Conservation (phyloP, 1,140 invertebrate species). For the Solenopsis invicta region DNA sequence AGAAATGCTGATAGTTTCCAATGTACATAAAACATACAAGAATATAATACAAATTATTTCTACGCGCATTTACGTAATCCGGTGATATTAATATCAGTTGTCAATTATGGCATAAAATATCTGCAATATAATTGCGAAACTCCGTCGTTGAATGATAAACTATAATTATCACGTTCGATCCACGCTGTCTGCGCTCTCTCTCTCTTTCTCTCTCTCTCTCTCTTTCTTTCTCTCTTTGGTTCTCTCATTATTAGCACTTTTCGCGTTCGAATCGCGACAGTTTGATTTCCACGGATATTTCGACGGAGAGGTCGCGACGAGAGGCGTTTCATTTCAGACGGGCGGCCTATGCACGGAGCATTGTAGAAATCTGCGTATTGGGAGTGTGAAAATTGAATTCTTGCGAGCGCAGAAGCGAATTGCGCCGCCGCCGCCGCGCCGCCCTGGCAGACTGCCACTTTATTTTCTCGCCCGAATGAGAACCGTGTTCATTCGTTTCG, state of each 20-base stretch:
- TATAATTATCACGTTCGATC: background rate
- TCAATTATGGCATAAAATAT: slow-evolving; percentile 23
- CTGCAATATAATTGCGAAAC: background rate
- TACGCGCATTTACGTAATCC: slow-evolving; percentile 2
- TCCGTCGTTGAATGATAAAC: background rate
- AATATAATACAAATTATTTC: background rate
- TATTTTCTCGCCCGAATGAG: slow-evolving; percentile 44
- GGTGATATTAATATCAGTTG: slow-evolving; percentile 18
- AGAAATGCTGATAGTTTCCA: background rate
- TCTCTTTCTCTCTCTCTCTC: no score
- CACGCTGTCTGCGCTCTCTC: background rate
- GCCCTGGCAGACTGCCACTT: slow-evolving; percentile 51
- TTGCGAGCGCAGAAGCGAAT: slow-evolving; percentile 39
- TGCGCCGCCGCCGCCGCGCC: slow-evolving; percentile 17
- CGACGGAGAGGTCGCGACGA: background rate
- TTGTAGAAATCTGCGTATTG: slow-evolving; percentile 43
- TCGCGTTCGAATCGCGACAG: background rate
- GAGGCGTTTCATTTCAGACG: background rate
- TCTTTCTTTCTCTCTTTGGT: no score
- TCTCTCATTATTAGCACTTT: background rate
- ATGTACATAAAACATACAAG: slow-evolving; percentile 2
- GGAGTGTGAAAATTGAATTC: slow-evolving; percentile 47
- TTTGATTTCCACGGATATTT: slow-evolving; percentile 16
- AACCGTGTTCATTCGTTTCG: slow-evolving; percentile 49
- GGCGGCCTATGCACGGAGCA: background rate